Evolutionary conservation across 2,113 vertebrate species (phyloP), one percentile per base, ranked within the genome.

Genomic region (Etheostoma spectabile): DNA sequence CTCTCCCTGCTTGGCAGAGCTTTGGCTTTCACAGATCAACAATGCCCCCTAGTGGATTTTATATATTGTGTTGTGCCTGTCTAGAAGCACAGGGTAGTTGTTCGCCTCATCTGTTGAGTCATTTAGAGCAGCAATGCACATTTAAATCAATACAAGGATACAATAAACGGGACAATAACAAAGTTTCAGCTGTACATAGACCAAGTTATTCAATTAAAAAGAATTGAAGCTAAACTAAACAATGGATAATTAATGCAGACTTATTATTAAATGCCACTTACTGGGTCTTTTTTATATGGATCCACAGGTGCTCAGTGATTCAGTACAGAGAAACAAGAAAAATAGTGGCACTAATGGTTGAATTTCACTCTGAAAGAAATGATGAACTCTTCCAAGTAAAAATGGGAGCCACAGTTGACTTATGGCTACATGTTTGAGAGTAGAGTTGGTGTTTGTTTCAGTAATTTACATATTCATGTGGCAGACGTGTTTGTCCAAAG

Each of bases 21-120:
- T 11, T 0, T 19, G 24, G 46, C 24, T 90, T 72, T 35, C n/a
- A 57, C 56, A 85, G 89, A 87, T 19, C 93, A 91, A 93, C 88
- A 94, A 18, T 92, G 93, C 86, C 92, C 92, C 88, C 95, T 92
- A 45, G 75, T 93, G 95, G 80, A 21, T 27, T 51, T 59, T 12
- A 19, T 33, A 8, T 27, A 63, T 18, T 24, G 15, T 65, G 21
- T 35, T 4, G 15, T 22, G 27, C 38, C 38, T 38, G 38, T 38
- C 35, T 38, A 59, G 45, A 6, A 75, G 53, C 45, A 56, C 59
- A 55, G 62, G 11, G 69, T 33, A 64, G 65, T 80, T 83, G 62
- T 68, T 77, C 55, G 15, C 55, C n/a, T 77, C 72, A 38, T 88
- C 72, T 77, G 73, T 63, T 60, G 59, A 69, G 74, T 79, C 64